A percentile compares a stretch with the other conserved stretches of the same genome.
Conservation (phyloP, 2,797 vertebrate genomes). For the Poeciliopsis gracilis region DNA sequence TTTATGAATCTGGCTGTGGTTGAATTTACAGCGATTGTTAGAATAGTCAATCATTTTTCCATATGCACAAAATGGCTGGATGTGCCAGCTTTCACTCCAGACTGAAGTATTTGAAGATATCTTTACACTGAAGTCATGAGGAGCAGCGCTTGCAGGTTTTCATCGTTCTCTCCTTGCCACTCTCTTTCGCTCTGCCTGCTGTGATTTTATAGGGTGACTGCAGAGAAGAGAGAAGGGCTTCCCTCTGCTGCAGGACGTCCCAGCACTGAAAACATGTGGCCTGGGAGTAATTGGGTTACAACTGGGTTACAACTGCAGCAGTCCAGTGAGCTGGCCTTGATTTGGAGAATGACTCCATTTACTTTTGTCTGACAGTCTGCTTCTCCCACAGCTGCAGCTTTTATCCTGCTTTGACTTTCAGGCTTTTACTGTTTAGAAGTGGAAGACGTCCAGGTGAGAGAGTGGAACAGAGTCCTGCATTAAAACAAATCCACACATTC, state of each 20-base stretch:
- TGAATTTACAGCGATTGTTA: not conserved
- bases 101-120: constrained; percentile 29
- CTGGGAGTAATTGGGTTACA: constrained; percentile 69
- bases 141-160: constrained; percentile 43
- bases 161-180: constrained; percentile 17
- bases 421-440: constrained; percentile 46
- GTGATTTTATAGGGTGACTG: constrained; percentile 48
- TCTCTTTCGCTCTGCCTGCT: not conserved
- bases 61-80: constrained; percentile 7
- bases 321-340: constrained; percentile 60
- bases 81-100: not conserved
- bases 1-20: not conserved
- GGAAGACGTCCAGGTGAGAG: constrained; percentile 47
- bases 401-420: constrained; percentile 49
- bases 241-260: constrained; percentile 37
- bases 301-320: constrained; percentile 65
- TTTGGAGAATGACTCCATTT: constrained; percentile 69
- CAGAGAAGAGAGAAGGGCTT: constrained; percentile 48
- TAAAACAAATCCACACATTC: constrained; percentile 34
- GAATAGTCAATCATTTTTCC: constrained; percentile 13
- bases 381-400: constrained; percentile 63
- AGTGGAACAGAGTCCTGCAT: constrained; percentile 39
- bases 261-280: constrained; percentile 63
- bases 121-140: constrained; percentile 39
- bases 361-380: constrained; percentile 60